Conservation (phyloP, 2,113 vertebrate species). For the Eleginops maclovinus region DNA sequence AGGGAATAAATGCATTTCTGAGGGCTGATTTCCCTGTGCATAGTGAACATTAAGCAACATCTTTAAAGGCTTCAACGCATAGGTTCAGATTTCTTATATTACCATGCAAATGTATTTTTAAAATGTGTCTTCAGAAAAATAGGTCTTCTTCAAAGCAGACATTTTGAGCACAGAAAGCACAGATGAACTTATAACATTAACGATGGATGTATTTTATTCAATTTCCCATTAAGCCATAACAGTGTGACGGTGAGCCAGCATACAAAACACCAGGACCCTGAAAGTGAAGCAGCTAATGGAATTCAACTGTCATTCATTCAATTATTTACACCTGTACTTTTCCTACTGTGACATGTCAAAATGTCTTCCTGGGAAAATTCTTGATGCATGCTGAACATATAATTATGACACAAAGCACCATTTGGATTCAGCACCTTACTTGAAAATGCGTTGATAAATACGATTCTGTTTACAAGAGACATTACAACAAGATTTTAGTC, state of each 20-base stretch:
- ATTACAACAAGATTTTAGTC: background rate
- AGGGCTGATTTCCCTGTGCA: slow-evolving; percentile 13
- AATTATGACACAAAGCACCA: background rate
- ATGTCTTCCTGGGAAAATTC: background rate
- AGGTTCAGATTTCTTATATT: background rate
- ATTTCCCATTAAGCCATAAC: background rate
- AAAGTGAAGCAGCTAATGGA: slow-evolving; percentile 1
- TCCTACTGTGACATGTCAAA: background rate
- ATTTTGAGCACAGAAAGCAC: background rate
- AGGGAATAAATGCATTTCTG: slow-evolving; percentile 26
- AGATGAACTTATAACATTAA: background rate
- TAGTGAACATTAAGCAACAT: background rate
- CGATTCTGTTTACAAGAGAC: background rate
- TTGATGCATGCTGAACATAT: background rate
- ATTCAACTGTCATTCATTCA: too few relatives aligned
- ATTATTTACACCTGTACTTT: too few relatives aligned
- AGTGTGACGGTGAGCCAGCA: background rate
- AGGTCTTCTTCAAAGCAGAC: background rate
- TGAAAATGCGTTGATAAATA: background rate
- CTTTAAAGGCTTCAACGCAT: background rate
- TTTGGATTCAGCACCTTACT: background rate
- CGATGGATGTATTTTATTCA: background rate
- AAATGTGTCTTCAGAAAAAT: too few relatives aligned
- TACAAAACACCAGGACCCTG: background rate
- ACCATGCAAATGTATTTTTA: background rate